Evolutionary conservation across 2,888 invertebrate species (phyloP), one percentile per base, ranked within the genome.

Genomic region (Scaptomyza tumidula): DNA sequence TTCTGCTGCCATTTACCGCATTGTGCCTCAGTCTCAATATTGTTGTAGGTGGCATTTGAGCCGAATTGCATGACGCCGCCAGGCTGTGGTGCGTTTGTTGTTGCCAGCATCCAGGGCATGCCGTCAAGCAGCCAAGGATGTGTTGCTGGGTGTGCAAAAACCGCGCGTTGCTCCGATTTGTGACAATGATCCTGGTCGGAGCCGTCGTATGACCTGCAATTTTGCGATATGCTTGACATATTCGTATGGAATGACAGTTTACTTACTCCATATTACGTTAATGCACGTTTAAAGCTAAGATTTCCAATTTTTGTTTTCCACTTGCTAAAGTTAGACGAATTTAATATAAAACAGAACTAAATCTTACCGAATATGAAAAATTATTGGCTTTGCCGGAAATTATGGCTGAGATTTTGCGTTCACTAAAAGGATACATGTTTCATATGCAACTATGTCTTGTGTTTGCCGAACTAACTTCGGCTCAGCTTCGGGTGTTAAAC

Each of bases 101-200:
- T 93, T 19, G 86, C 89, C 46, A 90, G 68, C 74, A 88, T 83
- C 94, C 94, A 94, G 0, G 94, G 90, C 75, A 94, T 88, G 10
- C 92, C 92, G 63, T 94, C 93, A 6, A 93, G 91, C 75, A 93
- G 46, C 75, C 75, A 75, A 10, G 75, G 75, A 73, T 75, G 77
- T 6, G 79, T 58, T 2, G 64, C 70, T 35, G 66, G 75, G 61
- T 78, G 74, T 2, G 63, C 57, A 41, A 75, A 75, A 10, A 78
- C 64, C 31, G 74, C 63, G 27, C 63, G 78, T 19, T 78, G 74
- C 9, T 73, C 75, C 54, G 74, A 6, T 55, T 78, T 77, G 45
- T 75, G 74, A 24, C 50, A 57, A 24, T 71, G 57, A 53, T 43
- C 75, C 33, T 63, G 65, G 27, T 73, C 78, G 46, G 78, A 48